Conservation (phyloP, 2,113 vertebrate genomes). For the Microtus montanus region DNA sequence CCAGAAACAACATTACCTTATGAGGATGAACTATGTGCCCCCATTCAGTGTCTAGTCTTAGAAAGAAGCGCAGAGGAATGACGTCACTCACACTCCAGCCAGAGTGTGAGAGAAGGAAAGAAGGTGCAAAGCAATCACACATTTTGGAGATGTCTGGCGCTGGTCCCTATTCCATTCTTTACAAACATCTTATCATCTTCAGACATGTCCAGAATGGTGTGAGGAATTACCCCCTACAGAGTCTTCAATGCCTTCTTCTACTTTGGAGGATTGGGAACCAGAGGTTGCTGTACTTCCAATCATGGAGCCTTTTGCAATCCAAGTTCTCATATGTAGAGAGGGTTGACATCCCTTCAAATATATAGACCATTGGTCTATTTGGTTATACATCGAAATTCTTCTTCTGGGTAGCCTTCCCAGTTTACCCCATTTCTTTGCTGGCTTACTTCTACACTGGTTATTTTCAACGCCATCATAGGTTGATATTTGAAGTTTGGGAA, state of each 20-base stretch:
- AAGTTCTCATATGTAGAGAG: not conserved
- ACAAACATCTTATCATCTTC: not conserved
- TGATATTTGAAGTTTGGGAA: not conserved
- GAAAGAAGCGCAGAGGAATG: not conserved
- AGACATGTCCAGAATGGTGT: not conserved
- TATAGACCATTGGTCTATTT: not conserved
- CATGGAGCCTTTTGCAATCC: not conserved
- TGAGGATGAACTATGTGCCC: not conserved
- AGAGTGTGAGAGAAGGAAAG: not conserved
- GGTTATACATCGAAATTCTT: not conserved
- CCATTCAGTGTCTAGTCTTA: too few relatives aligned
- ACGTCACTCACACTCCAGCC: not conserved
- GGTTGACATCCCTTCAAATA: not conserved
- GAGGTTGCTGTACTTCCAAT: not conserved
- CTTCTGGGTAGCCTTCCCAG: not conserved
- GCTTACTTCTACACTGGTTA: not conserved
- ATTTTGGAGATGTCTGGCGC: not conserved
- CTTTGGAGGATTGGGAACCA: not conserved
- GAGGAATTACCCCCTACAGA: not conserved
- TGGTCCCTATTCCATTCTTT: not conserved
- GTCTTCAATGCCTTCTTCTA: not conserved
- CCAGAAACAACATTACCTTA: not conserved
- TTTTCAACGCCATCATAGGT: not conserved
- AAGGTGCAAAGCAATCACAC: not conserved
- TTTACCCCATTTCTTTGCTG: not conserved